A percentile compares a stretch with the other conserved stretches of the same genome.
These are phyloP conservation scores for Lampris incognitus DNA, from an alignment of 2,113 vertebrate genomes.

Conservation along the genomic window DNA sequence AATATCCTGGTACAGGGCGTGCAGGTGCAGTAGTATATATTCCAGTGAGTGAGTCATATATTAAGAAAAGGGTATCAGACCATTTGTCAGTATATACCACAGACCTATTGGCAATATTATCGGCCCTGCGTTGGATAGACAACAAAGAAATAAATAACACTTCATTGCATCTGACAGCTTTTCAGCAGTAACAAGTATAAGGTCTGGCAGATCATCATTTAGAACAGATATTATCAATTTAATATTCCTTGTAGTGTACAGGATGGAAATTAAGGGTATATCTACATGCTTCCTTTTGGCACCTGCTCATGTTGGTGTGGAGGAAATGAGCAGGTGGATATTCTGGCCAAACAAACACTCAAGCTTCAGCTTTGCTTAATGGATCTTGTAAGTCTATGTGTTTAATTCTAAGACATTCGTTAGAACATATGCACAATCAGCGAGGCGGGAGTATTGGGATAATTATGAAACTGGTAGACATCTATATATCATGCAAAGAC, in stretches of 20 bases:
- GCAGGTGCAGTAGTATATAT: not conserved
- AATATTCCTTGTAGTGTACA: not conserved
- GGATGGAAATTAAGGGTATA: conserved; percentile 2
- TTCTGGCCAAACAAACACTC: conserved; percentile 10
- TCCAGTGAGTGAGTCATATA: not conserved
- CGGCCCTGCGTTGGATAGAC: too few species aligned
- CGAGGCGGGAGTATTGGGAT: conserved; percentile 14
- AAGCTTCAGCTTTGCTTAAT: not conserved
- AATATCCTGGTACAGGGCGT: too few species aligned
- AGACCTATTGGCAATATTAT: not conserved
- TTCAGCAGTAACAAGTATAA: too few species aligned
- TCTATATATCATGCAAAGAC: conserved; percentile 7
- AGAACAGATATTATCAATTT: not conserved
- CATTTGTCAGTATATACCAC: not conserved
- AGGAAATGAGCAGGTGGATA: conserved; percentile 6
- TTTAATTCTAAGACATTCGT: conserved; percentile 1
- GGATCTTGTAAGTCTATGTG: too few species aligned
- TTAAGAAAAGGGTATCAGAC: not conserved
- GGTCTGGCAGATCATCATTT: not conserved
- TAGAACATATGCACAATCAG: conserved; percentile 3
- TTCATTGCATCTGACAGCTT: too few species aligned
- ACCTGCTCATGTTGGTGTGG: not conserved
- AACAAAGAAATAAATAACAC: too few species aligned
- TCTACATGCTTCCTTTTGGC: not conserved
- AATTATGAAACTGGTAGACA: conserved; percentile 12